Percentiles rank a stretch among this genome's conserved stretches.
Evolutionary conservation across 2,113 vertebrate genomes (phyloP).

Genomic region (Ameiurus melas): DNA sequence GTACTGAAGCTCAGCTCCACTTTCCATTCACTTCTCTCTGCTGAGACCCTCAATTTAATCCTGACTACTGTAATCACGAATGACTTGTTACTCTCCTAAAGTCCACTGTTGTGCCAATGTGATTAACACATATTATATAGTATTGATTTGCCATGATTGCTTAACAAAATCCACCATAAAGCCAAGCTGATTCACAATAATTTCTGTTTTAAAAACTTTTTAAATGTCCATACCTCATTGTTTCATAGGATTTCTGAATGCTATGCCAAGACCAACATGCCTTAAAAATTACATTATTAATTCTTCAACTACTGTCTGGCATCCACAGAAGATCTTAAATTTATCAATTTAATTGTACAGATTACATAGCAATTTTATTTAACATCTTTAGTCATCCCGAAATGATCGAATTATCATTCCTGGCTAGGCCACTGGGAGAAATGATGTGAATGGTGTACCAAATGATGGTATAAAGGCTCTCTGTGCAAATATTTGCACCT

Average conservation of each 20-base stretch:
- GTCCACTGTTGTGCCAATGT: constrained; percentile 11
- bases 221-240: neutral
- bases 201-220: neutral
- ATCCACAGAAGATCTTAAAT: neutral
- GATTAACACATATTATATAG: constrained; percentile 24
- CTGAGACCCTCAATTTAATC: constrained; percentile 15
- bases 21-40: neutral
- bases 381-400: neutral
- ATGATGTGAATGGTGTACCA: neutral
- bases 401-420: neutral
- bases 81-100: constrained; percentile 18
- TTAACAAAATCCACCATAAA: neutral
- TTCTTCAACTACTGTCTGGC: neutral
- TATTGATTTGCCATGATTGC: neutral
- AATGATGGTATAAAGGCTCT: neutral
- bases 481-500: constrained; percentile 20
- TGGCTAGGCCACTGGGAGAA: neutral
- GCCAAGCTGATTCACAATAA: neutral
- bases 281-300: neutral
- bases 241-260: neutral
- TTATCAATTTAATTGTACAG: neutral
- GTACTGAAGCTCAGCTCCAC: neutral
- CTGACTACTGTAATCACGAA: neutral
- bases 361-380: neutral
- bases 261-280: neutral